phyloP scores from a whole-genome alignment of 2,797 vertebrate genomes.

The Pseudochirops corinnae region DNA sequence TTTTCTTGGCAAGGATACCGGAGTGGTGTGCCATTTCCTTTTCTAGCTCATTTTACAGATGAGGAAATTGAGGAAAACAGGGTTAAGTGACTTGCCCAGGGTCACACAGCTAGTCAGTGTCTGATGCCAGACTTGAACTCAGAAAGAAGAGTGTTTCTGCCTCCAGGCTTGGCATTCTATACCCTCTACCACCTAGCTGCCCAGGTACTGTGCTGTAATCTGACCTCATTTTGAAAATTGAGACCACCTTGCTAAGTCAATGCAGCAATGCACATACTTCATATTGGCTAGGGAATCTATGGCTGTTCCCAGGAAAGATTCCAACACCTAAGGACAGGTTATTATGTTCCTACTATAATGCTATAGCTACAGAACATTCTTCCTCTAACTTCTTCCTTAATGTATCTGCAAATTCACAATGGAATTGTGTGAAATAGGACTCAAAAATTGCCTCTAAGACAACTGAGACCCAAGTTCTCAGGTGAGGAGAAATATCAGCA shows the following conservation, averaged over 20 bases:
- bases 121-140: neutral
- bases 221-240: neutral
- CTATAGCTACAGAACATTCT: neutral
- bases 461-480: neutral
- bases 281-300: neutral
- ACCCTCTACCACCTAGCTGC: neutral
- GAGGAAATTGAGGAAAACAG: neutral
- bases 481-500: neutral
- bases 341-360: neutral
- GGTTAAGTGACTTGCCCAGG: neutral
- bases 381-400: neutral
- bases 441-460: neutral
- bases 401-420: neutral
- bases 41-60: neutral
- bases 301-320: neutral
- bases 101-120: neutral
- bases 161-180: neutral
- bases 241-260: neutral
- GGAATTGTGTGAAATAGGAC: neutral
- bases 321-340: neutral
- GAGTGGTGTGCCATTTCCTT: neutral
- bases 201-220: neutral
- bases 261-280: neutral
- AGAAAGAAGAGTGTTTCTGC: neutral
- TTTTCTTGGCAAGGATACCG: neutral